Percentiles rank a stretch among this genome's conserved stretches.
Evolutionary conservation across 2,113 vertebrate genomes (phyloP).

Genomic region (Brachyhypopomus occidentalis): DNA sequence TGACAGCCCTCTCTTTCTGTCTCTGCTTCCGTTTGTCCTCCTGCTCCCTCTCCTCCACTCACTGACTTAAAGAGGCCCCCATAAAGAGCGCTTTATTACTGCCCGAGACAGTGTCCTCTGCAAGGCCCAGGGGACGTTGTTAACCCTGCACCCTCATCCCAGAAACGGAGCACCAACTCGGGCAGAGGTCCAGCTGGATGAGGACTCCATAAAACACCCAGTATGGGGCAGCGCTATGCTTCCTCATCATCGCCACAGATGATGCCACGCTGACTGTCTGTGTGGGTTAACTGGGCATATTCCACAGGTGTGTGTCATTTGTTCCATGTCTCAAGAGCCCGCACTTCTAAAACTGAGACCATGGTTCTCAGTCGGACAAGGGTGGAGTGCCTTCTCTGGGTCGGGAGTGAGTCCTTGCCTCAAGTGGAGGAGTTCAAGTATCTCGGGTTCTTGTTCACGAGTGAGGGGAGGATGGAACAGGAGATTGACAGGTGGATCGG

Average conservation of each 20-base stretch:
- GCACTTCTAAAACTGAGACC: too few relatives aligned
- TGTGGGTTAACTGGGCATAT: background rate
- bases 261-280: background rate
- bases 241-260: conserved; percentile 14
- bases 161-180: conserved; percentile 52
- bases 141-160: conserved; percentile 47
- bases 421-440: too few relatives aligned
- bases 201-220: conserved; percentile 62
- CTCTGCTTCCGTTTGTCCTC: background rate
- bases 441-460: too few relatives aligned
- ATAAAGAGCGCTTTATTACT: conserved; percentile 68
- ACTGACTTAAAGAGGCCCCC: conserved; percentile 63
- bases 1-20: conserved; percentile 4
- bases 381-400: too few relatives aligned
- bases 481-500: too few relatives aligned
- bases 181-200: conserved; percentile 42
- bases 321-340: too few relatives aligned
- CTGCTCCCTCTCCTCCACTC: conserved; percentile 5
- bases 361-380: too few relatives aligned
- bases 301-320: background rate
- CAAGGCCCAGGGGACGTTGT: conserved; percentile 52
- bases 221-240: conserved; percentile 45
- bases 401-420: too few relatives aligned
- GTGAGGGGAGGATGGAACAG: too few relatives aligned
- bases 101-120: conserved; percentile 53